Base-by-base conservation (phyloP, 2,113 vertebrate species). In the Muntiacus muntjak region DNA sequence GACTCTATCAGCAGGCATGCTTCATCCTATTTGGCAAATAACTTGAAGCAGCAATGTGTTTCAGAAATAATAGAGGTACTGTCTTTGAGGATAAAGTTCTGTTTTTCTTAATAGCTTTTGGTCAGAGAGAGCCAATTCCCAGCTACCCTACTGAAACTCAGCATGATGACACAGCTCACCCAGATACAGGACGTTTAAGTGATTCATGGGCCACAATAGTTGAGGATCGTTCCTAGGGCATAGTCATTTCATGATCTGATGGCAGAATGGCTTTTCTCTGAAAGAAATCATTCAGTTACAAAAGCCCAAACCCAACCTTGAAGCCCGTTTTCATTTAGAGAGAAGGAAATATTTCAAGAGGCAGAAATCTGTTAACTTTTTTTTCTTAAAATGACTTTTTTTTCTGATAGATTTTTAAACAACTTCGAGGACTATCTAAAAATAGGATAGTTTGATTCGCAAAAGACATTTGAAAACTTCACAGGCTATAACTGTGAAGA, bases 321-420 rank as follows among this genome's bases (percentile, higher is more conserved):
- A 52, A 26, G 64, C 58, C 50, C 30, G 21, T 86, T 97, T 96
- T 92, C 64, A 96, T 92, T 90, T 86, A 60, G 40, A 55, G 19
- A 95, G n/a, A 87, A 86, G 88, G 30, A 86, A 94, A 45, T 71
- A 60, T 55, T 94, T 95, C 76, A 97, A 92, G n/a, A 36, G n/a
- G 13, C 40, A 97, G 67, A 64, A 82, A 86, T 96, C 25, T 6
- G 19, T 47, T 78, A 33, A 74, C 10, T 13, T 76, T 76, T 43
- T 67, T 76, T 43, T 13, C 71, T 43, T 76, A 76, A 76, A 76
- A 43, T 43, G 36, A 25, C 40, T 43, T 76, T 26, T 74, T 43
- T 76, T 25, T 23, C n/a, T 40, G 28, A 54, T 78, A 36, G 52
- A 74, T 85, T 85, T 97, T 94, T 76, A 50, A 95, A 87, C 36